These are phyloP conservation scores for Clamator glandarius DNA, from an alignment of 2,797 vertebrate genomes.

Conservation along the genomic window DNA sequence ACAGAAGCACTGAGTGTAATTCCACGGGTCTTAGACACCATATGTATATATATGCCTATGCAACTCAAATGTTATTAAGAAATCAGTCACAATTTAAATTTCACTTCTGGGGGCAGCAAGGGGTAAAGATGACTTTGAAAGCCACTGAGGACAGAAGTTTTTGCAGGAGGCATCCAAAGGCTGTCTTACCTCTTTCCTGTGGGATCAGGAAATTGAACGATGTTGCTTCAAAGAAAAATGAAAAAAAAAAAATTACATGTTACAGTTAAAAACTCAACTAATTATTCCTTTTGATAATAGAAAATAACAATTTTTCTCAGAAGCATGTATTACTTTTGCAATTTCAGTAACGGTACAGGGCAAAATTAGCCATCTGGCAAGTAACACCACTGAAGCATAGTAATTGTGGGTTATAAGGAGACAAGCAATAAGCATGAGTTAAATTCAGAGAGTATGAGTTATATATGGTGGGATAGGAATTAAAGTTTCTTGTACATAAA, in stretches of 20 bases:
- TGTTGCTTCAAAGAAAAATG: neutral
- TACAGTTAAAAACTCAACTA: neutral
- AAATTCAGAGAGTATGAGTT: neutral
- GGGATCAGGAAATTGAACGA: neutral
- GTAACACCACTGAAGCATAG: neutral
- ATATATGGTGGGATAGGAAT: neutral
- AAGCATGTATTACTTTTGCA: neutral
- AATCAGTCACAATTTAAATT: neutral
- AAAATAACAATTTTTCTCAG: neutral
- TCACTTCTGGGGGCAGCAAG: neutral
- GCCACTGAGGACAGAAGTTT: neutral
- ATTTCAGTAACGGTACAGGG: neutral
- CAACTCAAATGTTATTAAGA: neutral
- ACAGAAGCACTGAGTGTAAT: neutral
- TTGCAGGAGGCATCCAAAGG: neutral
- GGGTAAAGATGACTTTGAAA: neutral
- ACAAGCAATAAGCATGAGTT: neutral
- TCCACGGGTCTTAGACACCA: neutral
- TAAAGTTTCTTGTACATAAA: neutral
- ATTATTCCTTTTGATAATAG: neutral
- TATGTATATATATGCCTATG: neutral
- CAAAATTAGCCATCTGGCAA: neutral
- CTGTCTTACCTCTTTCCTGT: neutral
- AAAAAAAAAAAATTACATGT: neutral
- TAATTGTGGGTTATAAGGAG: neutral